Evolutionary conservation across 1,140 invertebrate genomes (phyloP), one percentile per base, ranked within the genome.

Genomic region (Popillia japonica): DNA sequence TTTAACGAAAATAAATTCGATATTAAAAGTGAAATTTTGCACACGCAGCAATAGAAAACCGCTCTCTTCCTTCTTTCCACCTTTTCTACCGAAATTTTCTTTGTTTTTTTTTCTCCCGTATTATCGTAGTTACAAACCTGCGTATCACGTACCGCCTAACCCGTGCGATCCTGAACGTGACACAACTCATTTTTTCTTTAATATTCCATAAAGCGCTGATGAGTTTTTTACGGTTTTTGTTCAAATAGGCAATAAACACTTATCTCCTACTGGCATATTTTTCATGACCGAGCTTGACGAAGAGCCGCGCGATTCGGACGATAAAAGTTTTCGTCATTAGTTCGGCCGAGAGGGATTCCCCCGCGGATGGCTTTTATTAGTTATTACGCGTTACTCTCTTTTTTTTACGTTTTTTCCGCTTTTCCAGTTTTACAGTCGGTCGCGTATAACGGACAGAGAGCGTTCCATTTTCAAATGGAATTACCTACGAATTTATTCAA

Each of bases 141-240:
- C 41, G 55, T 27, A 17, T 44, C 61, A 11, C 22, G 40, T 11
- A 27, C 10, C 22, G 34, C 11, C 23, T 11, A 11, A 75, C 20
- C 17, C 41, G 11, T 11, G 14, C 11, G 4, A 73, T 11, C n/a
- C 22, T 41, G 73, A 20, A 76, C 23, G 55, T 27, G 61, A 68
- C 61, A 34, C 61, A 34, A 68, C 61, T 68, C 7, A 23, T 27
- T 68, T 68, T 68, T 68, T 68, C 27, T 68, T 68, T 68, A 68
- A 68, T 68, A 55, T 76, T 55, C 41, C 75, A 76, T 76, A 76
- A 76, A 76, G 41, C 41, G 41, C 44, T 76, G 75, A 76, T 23
- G 75, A 76, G 75, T 44, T 76, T 76, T 76, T 76, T 76, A 76
- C 75, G 75, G 41, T 44, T 76, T 76, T 76, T 76, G 75, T 76